Evolutionary conservation across 2,797 vertebrate genomes (phyloP), one percentile per base, ranked within the genome.

Genomic region (Okamejei kenojei): DNA sequence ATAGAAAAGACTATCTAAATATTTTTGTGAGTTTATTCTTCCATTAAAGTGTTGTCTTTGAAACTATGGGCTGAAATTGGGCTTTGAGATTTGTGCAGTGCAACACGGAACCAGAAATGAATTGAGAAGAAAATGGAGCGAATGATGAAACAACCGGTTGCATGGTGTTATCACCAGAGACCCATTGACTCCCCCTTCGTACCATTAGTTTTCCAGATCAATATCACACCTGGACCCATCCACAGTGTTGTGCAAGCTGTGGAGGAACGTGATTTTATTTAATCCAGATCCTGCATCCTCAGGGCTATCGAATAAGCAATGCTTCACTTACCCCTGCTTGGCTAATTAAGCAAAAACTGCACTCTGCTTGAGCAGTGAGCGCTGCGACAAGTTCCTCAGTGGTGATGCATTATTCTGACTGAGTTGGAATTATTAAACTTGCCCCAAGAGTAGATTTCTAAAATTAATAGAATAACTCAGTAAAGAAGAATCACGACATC

Each of bases 301-400:
- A 19, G 45, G 79, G 38, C 79, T 81, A 23, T 54, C 79, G 45
- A 54, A 38, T 35, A 81, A 81, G 23, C 79, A 81, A 38, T 54
- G 38, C 38, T 54, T 21, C 79, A 81, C 35, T 38, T 81, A 81
- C 54, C 58, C 58, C 61, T 86, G 58, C 58, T 86, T 58, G n/a
- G 82, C 82, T 86, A 86, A 86, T 86, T 86, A 86, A 86, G 61
- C 82, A 86, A 86, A 29, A 63, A 63, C 26, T 86, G 82, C 82
- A 63, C 23, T 86, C 58, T 61, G 82, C 82, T 63, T 86, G 82
- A 58, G 32, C 26, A 7, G 61, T 63, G 58, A 86, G 15, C 7
- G 58, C 82, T 17, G 82, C 7, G 58, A 13, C 58, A 86, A 86
- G 82, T 58, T 86, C 11, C 58, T 17, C 82, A 86, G 82, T 82